A percentile compares a stretch with the other conserved stretches of the same genome.
Evolutionary conservation across 2,113 vertebrate genomes (phyloP).

Genomic region (Corythaixoides concolor): DNA sequence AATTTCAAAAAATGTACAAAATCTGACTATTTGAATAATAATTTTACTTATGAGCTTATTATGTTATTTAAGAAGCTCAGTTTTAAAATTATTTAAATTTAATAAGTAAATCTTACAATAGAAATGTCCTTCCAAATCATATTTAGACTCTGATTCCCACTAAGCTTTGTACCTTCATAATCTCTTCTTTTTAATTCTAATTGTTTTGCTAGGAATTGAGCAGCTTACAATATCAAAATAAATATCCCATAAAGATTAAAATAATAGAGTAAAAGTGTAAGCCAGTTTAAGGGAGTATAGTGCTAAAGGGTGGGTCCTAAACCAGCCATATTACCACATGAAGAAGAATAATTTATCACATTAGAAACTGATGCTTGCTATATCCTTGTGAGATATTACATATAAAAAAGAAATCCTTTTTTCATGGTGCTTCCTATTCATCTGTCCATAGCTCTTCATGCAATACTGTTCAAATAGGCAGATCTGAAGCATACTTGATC

Average conservation of each 20-base stretch:
- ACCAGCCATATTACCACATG: background rate
- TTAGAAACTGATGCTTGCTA: background rate
- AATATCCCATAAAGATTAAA: slow-evolving; percentile 26
- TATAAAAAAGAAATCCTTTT: background rate
- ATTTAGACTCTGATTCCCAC: slow-evolving; percentile 47
- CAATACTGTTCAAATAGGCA: background rate
- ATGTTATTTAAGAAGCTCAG: slow-evolving; percentile 33
- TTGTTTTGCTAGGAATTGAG: slow-evolving; percentile 56
- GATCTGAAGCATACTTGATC: background rate
- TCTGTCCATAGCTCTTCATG: background rate
- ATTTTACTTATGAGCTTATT: slow-evolving; percentile 18
- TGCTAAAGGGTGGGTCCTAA: background rate
- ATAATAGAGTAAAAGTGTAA: slow-evolving; percentile 39
- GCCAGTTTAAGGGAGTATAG: slow-evolving; percentile 4
- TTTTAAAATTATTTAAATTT: slow-evolving; percentile 45
- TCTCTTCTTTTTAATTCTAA: slow-evolving; percentile 63
- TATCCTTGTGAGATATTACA: background rate
- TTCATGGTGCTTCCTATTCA: background rate
- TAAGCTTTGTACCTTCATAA: slow-evolving; percentile 64
- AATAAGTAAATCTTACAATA: slow-evolving; percentile 38
- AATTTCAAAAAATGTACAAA: slow-evolving; percentile 3
- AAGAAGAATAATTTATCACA: background rate
- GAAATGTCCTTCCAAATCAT: slow-evolving; percentile 55
- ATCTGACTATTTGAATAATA: background rate
- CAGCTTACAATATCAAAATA: slow-evolving; percentile 61